Percentiles rank a stretch among this genome's conserved stretches.
These are phyloP conservation scores for Torymus tubicola DNA, from an alignment of 2,888 invertebrate genomes.

Conservation along the genomic window DNA sequence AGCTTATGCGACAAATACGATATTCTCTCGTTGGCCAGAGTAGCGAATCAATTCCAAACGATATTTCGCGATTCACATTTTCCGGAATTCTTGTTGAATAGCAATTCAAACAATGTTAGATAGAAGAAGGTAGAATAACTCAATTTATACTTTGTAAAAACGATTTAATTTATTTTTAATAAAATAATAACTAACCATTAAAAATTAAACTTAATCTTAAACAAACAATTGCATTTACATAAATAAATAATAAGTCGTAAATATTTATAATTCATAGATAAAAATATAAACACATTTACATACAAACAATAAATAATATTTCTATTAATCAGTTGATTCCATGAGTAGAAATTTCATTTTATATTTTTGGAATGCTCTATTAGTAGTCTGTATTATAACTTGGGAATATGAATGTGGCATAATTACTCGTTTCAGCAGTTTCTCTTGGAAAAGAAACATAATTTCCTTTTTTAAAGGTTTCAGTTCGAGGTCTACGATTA, in stretches of 20 bases:
- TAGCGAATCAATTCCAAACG: constrained; percentile 42
- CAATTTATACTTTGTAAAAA: not conserved
- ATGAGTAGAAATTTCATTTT: too few relatives aligned
- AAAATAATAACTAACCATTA: not conserved
- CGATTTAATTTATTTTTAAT: constrained; percentile 9
- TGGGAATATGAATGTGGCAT: constrained; percentile 10
- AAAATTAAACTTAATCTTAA: too few relatives aligned
- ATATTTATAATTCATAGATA: not conserved
- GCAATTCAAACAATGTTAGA: constrained; percentile 5
- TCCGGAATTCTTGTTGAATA: constrained; percentile 39
- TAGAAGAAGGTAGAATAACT: constrained; percentile 1
- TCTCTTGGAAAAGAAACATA: constrained; percentile 21
- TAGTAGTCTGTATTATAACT: constrained; percentile 1
- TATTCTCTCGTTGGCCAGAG: constrained; percentile 26
- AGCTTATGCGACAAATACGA: constrained; percentile 48
- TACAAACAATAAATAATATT: not conserved
- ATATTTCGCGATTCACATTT: constrained; percentile 45
- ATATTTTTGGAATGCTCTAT: not conserved
- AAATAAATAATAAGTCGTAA: too few relatives aligned
- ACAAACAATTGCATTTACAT: too few relatives aligned
- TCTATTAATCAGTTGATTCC: too few relatives aligned
- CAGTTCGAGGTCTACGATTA: constrained; percentile 15
- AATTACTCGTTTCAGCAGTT: not conserved
- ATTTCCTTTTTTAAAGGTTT: not conserved
- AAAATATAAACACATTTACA: constrained; percentile 17